Percentiles rank a stretch among this genome's conserved stretches.
Evolutionary conservation across 1,140 invertebrate species (phyloP).

Genomic region (Apolygus lucorum): DNA sequence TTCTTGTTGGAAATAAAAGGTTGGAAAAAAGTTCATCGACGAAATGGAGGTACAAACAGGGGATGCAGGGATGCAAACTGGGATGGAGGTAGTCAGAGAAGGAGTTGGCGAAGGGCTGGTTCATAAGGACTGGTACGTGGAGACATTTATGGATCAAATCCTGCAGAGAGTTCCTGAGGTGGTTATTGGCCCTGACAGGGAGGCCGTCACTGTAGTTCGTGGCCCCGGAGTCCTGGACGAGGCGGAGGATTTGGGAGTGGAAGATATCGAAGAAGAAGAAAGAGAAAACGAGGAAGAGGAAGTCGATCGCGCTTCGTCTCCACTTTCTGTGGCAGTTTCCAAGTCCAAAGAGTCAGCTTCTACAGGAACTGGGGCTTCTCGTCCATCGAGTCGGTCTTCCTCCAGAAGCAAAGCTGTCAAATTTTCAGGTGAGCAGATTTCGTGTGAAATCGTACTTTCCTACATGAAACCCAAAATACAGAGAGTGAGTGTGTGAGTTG

Average conservation of each 20-base stretch:
- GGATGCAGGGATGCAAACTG: too few relatives aligned
- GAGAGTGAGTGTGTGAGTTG: too few relatives aligned
- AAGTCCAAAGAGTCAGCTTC: not conserved
- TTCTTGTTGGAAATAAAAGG: too few relatives aligned
- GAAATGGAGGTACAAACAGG: too few relatives aligned
- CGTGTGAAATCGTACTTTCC: not conserved
- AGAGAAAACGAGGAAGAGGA: not conserved
- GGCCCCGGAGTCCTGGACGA: not conserved
- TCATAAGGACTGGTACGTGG: too few relatives aligned
- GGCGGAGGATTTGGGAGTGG: not conserved
- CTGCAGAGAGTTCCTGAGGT: too few relatives aligned
- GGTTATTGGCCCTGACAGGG: too few relatives aligned
- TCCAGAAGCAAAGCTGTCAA: not conserved
- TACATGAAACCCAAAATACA: too few relatives aligned
- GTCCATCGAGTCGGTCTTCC: not conserved
- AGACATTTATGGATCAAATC: too few relatives aligned
- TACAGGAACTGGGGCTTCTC: not conserved
- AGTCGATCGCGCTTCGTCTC: not conserved
- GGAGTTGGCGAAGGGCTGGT: too few relatives aligned
- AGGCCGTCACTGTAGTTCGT: slow-evolving; percentile 6
- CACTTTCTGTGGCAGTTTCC: not conserved
- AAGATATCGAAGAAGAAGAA: not conserved
- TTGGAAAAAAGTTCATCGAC: too few relatives aligned
- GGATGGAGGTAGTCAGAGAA: too few relatives aligned
- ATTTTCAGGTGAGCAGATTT: not conserved